Conservation (phyloP, 2,888 invertebrate species). For the Epistrophe grossulariae region DNA sequence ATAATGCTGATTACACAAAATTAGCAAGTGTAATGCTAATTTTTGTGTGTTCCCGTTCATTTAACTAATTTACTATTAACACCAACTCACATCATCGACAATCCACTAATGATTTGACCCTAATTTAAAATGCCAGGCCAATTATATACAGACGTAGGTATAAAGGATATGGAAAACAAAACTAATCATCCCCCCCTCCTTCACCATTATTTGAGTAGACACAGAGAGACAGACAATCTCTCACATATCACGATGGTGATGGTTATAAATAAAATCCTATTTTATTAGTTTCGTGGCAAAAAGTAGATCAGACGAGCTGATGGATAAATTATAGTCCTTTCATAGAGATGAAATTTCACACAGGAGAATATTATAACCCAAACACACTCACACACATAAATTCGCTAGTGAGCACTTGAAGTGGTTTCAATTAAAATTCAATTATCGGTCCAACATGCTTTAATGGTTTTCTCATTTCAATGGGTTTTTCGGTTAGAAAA, state of each 20-base stretch:
- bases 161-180: slow-evolving; percentile 43
- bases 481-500: slow-evolving; percentile 9
- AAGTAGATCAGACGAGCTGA: not conserved
- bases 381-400: not conserved
- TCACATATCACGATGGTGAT: not conserved
- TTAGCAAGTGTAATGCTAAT: not conserved
- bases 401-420: slow-evolving; percentile 14
- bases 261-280: slow-evolving; percentile 25
- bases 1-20: not conserved
- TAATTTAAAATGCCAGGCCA: slow-evolving; percentile 34
- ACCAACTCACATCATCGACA: not conserved
- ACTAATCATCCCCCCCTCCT: slow-evolving; percentile 22
- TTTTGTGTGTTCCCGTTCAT: not conserved
- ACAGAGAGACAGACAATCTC: not conserved
- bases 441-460: slow-evolving; percentile 41
- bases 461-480: slow-evolving; percentile 50
- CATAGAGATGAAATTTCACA: not conserved
- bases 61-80: slow-evolving; percentile 8
- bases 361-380: not conserved
- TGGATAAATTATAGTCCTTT: not conserved
- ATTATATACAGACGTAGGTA: not conserved
- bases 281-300: slow-evolving; percentile 14
- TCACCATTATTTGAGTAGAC: not conserved
- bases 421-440: slow-evolving; percentile 65
- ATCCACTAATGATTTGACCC: slow-evolving; percentile 23